These are phyloP conservation scores for Ectemnius cavifrons DNA, from an alignment of 2,888 invertebrate species.

Conservation along the genomic window DNA sequence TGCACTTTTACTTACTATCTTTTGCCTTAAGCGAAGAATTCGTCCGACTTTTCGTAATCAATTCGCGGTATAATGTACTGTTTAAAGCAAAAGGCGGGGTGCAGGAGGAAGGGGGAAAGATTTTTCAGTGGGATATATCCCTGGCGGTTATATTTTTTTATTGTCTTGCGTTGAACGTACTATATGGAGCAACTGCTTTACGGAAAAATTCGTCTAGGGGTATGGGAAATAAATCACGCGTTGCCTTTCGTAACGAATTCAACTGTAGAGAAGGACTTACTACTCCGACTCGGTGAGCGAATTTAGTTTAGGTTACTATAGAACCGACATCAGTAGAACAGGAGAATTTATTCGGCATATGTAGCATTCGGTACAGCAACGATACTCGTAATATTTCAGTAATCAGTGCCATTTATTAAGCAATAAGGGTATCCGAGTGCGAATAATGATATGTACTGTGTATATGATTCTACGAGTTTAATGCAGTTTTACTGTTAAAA, in stretches of 20 bases:
- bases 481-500: slow-evolving; percentile 35
- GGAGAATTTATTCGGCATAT: slow-evolving; percentile 43
- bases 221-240: slow-evolving; percentile 71
- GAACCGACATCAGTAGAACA: slow-evolving; percentile 48
- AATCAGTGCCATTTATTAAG: slow-evolving; percentile 77
- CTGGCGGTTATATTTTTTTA: slow-evolving; percentile 16
- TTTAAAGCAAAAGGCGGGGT: background rate
- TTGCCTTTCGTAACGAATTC: slow-evolving; percentile 75
- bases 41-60: background rate
- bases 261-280: slow-evolving; percentile 58
- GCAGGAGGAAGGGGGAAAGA: slow-evolving; percentile 18
- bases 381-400: slow-evolving; percentile 67
- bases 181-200: slow-evolving; percentile 46
- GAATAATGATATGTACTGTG: slow-evolving; percentile 42
- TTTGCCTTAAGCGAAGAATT: slow-evolving; percentile 27
- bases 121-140: slow-evolving; percentile 39
- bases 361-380: slow-evolving; percentile 53
- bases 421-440: slow-evolving; percentile 70
- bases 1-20: slow-evolving; percentile 54
- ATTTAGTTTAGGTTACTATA: slow-evolving; percentile 62
- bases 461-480: slow-evolving; percentile 53
- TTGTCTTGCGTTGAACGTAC: slow-evolving; percentile 30
- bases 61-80: background rate
- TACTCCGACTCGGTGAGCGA: slow-evolving; percentile 56
- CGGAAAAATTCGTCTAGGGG: slow-evolving; percentile 51